These are phyloP conservation scores for Carassius auratus DNA, from an alignment of 2,113 vertebrate species.

Conservation along the genomic window DNA sequence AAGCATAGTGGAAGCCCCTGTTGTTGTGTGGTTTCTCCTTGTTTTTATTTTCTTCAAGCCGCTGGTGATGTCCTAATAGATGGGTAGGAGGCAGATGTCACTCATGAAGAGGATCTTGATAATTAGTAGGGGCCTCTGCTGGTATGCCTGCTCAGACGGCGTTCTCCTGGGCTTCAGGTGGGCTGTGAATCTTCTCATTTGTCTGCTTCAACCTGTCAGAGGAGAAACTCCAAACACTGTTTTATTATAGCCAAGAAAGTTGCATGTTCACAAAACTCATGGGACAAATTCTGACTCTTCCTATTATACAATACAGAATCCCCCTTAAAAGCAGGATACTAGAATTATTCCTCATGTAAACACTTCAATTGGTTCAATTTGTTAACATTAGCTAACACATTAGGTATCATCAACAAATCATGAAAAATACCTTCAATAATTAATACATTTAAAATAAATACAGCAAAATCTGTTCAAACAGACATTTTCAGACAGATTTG, in stretches of 20 bases:
- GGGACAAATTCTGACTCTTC: constrained; percentile 5
- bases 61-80: constrained; percentile 66
- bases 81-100: constrained; percentile 57
- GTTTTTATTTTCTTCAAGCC: constrained; percentile 57
- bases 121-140: constrained; percentile 60
- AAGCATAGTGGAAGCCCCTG: constrained; percentile 36
- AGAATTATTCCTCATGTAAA: background rate
- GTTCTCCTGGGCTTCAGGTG: constrained; percentile 48
- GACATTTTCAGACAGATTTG: no score
- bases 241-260: constrained; percentile 41
- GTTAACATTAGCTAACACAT: background rate
- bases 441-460: no score
- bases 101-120: constrained; percentile 56
- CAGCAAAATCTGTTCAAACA: no score
- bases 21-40: constrained; percentile 40
- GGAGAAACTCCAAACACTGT: constrained; percentile 34
- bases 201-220: constrained; percentile 45
- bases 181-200: constrained; percentile 49
- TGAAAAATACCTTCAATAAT: no score
- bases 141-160: constrained; percentile 37
- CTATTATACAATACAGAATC: constrained; percentile 4
- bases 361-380: background rate
- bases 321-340: background rate
- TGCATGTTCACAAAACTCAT: constrained; percentile 34
- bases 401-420: background rate